Conservation (phyloP, 1,140 invertebrate genomes). For the Penaeus chinensis region DNA sequence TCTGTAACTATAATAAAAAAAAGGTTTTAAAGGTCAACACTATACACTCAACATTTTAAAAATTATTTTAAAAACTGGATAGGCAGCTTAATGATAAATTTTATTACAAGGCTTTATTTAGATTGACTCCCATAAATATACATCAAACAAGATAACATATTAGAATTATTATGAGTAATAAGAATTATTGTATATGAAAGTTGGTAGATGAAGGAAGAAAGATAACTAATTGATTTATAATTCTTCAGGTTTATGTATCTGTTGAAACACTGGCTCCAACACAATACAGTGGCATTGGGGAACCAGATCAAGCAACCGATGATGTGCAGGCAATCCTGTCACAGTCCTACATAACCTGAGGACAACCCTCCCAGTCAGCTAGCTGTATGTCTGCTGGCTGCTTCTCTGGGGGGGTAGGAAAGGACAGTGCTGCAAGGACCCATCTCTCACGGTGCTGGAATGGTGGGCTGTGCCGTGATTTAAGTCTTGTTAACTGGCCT, state of each 20-base stretch:
- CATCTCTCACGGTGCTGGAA: not conserved
- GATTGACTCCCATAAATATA: too few species aligned
- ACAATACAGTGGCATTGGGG: slow-evolving; percentile 53
- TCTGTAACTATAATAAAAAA: too few species aligned
- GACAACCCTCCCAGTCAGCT: slow-evolving; percentile 52
- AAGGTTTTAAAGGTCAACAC: too few species aligned
- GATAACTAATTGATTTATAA: not conserved
- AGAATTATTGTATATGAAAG: too few species aligned
- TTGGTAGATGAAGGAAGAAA: not conserved
- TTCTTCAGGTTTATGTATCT: slow-evolving; percentile 53
- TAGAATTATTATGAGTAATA: too few species aligned
- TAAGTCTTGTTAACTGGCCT: slow-evolving; percentile 29
- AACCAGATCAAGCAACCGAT: slow-evolving; percentile 43
- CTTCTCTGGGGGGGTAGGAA: slow-evolving; percentile 39
- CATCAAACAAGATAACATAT: too few species aligned
- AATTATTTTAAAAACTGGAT: too few species aligned
- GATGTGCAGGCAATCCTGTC: slow-evolving; percentile 55
- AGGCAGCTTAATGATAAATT: too few species aligned
- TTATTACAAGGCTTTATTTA: too few species aligned
- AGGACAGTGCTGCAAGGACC: not conserved
- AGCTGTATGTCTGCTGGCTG: slow-evolving; percentile 41
- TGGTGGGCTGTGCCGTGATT: slow-evolving; percentile 16
- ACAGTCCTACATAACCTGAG: slow-evolving; percentile 54
- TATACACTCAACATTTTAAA: too few species aligned
- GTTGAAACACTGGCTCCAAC: slow-evolving; percentile 53